Percentiles rank a stretch among this genome's conserved stretches.
Evolutionary conservation across 2,888 invertebrate species (phyloP).

Genomic region (Patella pellucida): DNA sequence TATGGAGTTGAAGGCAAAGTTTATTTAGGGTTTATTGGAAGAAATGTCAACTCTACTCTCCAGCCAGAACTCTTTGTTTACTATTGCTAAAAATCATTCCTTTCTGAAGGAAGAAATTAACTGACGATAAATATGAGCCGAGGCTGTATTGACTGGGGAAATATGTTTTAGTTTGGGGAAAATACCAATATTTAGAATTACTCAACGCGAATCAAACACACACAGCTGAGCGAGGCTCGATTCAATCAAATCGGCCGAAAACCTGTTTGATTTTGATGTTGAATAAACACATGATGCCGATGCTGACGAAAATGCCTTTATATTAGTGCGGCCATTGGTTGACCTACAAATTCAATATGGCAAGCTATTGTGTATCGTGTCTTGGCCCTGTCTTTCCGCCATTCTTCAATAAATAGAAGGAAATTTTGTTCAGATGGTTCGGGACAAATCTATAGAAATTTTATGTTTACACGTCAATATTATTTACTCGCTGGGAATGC

Average conservation of each 20-base stretch:
- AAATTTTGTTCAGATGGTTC: neutral
- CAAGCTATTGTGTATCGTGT: conserved; percentile 22
- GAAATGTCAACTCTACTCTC: conserved; percentile 32
- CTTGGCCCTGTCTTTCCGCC: conserved; percentile 17
- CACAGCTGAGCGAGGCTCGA: conserved; percentile 27
- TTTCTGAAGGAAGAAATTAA: conserved; percentile 36
- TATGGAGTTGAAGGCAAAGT: conserved; percentile 26
- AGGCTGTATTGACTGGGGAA: conserved; percentile 35
- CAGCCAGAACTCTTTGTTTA: conserved; percentile 34
- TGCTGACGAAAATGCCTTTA: conserved; percentile 27
- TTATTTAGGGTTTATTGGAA: conserved; percentile 41
- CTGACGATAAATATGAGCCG: conserved; percentile 41
- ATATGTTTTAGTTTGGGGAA: conserved; percentile 41
- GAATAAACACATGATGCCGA: conserved; percentile 32
- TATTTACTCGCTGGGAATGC: no score
- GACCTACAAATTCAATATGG: conserved; percentile 31
- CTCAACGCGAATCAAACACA: conserved; percentile 26
- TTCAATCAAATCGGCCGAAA: conserved; percentile 33
- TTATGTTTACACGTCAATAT: conserved; percentile 5
- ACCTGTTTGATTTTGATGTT: conserved; percentile 34
- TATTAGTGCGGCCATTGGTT: conserved; percentile 23
- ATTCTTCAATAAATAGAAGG: neutral
- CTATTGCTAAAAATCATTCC: conserved; percentile 37
- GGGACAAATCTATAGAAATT: neutral
- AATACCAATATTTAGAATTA: conserved; percentile 42